Conservation (phyloP, 1,140 invertebrate genomes). For the Gonatopus flavifemur region DNA sequence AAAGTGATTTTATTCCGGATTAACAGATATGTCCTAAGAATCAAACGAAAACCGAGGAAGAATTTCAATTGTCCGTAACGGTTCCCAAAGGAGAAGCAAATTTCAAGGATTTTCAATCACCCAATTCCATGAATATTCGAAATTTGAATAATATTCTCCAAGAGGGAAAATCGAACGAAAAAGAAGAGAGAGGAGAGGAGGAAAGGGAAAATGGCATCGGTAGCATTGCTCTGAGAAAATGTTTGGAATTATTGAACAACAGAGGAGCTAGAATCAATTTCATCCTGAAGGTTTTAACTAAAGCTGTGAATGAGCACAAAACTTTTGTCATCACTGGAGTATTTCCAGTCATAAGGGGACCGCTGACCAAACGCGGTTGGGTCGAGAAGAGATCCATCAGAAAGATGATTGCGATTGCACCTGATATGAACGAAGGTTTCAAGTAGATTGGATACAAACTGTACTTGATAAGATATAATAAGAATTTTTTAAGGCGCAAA, state of each 20-base stretch:
- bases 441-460: neutral
- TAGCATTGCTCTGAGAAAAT: slow-evolving; percentile 19
- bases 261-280: slow-evolving; percentile 16
- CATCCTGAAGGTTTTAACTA: slow-evolving; percentile 18
- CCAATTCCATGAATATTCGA: no score
- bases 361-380: slow-evolving; percentile 22
- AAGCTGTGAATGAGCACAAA: slow-evolving; percentile 23
- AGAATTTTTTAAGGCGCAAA: no score
- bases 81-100: slow-evolving; percentile 3
- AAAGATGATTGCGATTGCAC: slow-evolving; percentile 16
- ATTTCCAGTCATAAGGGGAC: slow-evolving; percentile 19
- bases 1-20: neutral
- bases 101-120: neutral
- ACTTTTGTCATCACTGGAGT: slow-evolving; percentile 20
- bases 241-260: slow-evolving; percentile 12
- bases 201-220: slow-evolving; percentile 4
- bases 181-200: no score
- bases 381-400: slow-evolving; percentile 25
- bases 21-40: slow-evolving; percentile 18
- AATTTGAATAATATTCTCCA: slow-evolving; percentile 15
- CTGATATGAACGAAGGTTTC: slow-evolving; percentile 18
- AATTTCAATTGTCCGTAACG: slow-evolving; percentile 1
- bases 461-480: neutral
- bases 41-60: neutral
- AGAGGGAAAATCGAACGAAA: no score